Base-by-base conservation (phyloP, 2,888 invertebrate species). In the Sclerodermus sp. region DNA sequence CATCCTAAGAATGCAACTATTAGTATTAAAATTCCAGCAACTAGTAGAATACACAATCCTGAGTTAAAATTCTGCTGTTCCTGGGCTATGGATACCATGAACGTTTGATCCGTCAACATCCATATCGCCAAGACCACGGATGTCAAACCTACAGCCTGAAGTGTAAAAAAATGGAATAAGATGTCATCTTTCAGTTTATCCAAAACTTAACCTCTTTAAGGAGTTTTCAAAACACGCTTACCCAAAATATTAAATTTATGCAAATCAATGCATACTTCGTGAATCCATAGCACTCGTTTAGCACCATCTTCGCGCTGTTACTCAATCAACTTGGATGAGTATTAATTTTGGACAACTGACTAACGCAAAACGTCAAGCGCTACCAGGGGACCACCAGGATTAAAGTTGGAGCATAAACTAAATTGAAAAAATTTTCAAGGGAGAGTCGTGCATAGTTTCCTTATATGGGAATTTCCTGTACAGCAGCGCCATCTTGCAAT, bases 1-100 rank as follows among this genome's bases (percentile, higher is more conserved):
- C 92, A 93, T 47, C 93, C 93, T 40, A 93, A 82, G 76, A 91
- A 88, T 13, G 90, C 88, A 18, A 91, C 86, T 37, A 91, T 74
- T 52, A 90, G 83, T 76, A 92, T 85, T 44, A 91, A 79, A 34
- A 85, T 78, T 5, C 92, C 92, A 48, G 87, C 85, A 18, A 83
- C 84, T 53, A 93, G 81, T 53, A 92, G 82, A 46, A 91, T 83
- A 69, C 88, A 89, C 15, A 89, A 82, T 12, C 88, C 88, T 40
- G 86, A 85, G 70, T 86, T 83, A 68, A 85, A 87, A 67, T 84
- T 82, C 49, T 80, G 80, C 58, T 84, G 80, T 64, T 85, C 83
- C 62, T 86, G 87, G 36, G 86, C 83, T 77, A 88, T 82, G 34
- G 88, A 85, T 45, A 90, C 82, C 66, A 89, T 85, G 70, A 87